Conservation (phyloP, 2,888 invertebrate species). For the Diloba caeruleocephala region DNA sequence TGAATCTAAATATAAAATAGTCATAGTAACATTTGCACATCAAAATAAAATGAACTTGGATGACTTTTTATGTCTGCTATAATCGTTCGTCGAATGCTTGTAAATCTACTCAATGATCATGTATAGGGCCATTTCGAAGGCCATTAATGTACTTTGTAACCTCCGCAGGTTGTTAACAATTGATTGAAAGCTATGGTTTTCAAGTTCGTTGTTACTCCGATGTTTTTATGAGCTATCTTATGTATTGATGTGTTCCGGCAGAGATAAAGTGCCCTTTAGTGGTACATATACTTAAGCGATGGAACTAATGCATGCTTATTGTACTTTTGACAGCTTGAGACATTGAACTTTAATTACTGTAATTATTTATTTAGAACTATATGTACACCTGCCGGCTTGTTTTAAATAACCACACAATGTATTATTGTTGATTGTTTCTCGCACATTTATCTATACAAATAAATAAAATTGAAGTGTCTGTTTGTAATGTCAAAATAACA, state of each 20-base stretch:
- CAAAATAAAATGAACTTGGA: conserved; percentile 60
- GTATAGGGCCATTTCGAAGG: conserved; percentile 51
- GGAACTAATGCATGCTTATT: conserved; percentile 5
- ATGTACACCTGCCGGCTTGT: background rate
- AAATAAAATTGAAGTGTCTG: too few relatives aligned
- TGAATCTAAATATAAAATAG: conserved; percentile 27
- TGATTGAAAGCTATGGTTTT: conserved; percentile 49
- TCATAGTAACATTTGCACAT: conserved; percentile 42
- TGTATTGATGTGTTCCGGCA: conserved; percentile 30
- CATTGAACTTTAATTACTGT: too few relatives aligned
- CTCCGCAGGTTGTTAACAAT: conserved; percentile 42
- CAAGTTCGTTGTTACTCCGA: conserved; percentile 14
- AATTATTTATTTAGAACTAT: conserved; percentile 1
- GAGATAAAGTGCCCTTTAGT: conserved; percentile 13
- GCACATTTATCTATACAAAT: too few relatives aligned
- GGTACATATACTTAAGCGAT: conserved; percentile 5
- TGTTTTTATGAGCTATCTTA: conserved; percentile 17
- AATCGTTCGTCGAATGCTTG: conserved; percentile 54
- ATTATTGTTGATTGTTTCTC: too few relatives aligned
- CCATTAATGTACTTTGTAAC: conserved; percentile 56
- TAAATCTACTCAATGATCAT: conserved; percentile 60
- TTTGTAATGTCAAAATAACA: too few relatives aligned
- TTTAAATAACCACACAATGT: too few relatives aligned
- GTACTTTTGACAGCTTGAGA: background rate
- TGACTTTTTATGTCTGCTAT: conserved; percentile 54